Conservation (phyloP, 2,113 vertebrate species). For the Dinomys branickii region DNA sequence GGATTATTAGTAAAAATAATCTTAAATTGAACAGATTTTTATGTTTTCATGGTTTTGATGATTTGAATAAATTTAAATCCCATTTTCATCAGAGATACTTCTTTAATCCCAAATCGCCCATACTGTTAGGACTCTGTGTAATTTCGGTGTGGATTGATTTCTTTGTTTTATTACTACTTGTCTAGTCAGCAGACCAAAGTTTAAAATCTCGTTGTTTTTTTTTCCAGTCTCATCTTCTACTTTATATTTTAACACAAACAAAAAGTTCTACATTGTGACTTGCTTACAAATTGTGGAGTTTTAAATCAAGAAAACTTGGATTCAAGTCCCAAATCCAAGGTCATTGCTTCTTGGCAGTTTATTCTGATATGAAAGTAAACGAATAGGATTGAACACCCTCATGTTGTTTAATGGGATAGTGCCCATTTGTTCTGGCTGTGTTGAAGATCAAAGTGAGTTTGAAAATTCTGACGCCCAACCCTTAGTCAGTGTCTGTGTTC, state of each 20-base stretch:
- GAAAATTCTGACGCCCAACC: not conserved
- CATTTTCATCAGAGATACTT: slow-evolving; percentile 40
- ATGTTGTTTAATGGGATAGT: no score
- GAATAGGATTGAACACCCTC: not conserved
- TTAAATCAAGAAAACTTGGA: not conserved
- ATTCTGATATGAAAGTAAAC: not conserved
- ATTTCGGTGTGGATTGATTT: not conserved
- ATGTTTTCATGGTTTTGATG: slow-evolving; percentile 42
- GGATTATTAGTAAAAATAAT: slow-evolving; percentile 47
- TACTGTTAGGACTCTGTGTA: slow-evolving; percentile 41
- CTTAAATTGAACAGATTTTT: slow-evolving; percentile 26
- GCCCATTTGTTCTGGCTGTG: not conserved
- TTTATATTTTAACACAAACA: slow-evolving; percentile 24
- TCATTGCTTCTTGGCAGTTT: not conserved
- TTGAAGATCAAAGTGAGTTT: not conserved
- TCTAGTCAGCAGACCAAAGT: slow-evolving; percentile 54
- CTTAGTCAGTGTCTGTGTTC: not conserved
- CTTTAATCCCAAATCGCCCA: slow-evolving; percentile 45
- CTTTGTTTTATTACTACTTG: not conserved
- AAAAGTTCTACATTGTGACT: not conserved
- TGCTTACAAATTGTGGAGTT: slow-evolving; percentile 46
- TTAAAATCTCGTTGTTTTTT: slow-evolving; percentile 56
- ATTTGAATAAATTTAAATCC: slow-evolving; percentile 66
- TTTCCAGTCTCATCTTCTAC: slow-evolving; percentile 55
- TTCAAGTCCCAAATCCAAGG: not conserved